These are phyloP conservation scores for Spilogale gracilis DNA, from an alignment of 2,113 vertebrate genomes.

Conservation along the genomic window DNA sequence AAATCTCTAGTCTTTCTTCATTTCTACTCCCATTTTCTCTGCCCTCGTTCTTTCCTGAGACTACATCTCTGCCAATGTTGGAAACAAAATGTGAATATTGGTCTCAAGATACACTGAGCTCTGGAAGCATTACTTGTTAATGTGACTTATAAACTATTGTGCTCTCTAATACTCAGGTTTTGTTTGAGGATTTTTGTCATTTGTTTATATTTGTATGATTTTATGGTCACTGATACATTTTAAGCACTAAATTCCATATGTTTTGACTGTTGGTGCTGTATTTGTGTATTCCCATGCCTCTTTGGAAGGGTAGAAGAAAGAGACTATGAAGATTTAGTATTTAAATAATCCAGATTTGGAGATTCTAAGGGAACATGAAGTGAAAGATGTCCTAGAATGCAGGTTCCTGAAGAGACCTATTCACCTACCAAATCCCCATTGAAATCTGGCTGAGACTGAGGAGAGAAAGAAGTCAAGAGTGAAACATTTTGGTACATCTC, in stretches of 20 bases:
- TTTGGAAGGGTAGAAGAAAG: not conserved
- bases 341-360: not conserved
- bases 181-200: not conserved
- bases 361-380: not conserved
- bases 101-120: not conserved
- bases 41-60: not conserved
- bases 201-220: not conserved
- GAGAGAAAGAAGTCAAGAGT: not conserved
- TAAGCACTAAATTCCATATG: not conserved
- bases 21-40: not conserved
- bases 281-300: not conserved
- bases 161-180: not conserved
- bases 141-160: not conserved
- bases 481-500: not conserved
- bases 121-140: not conserved
- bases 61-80: not conserved
- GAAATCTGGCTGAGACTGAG: not conserved
- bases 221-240: not conserved
- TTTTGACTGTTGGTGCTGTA: not conserved
- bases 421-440: not conserved
- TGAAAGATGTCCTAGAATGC: not conserved
- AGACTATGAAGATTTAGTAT: not conserved
- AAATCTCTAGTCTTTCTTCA: not conserved
- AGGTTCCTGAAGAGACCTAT: not conserved
- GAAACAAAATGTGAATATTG: not conserved